These are phyloP conservation scores for Epirrhoe alternata DNA, from an alignment of 2,888 invertebrate genomes.

Conservation along the genomic window DNA sequence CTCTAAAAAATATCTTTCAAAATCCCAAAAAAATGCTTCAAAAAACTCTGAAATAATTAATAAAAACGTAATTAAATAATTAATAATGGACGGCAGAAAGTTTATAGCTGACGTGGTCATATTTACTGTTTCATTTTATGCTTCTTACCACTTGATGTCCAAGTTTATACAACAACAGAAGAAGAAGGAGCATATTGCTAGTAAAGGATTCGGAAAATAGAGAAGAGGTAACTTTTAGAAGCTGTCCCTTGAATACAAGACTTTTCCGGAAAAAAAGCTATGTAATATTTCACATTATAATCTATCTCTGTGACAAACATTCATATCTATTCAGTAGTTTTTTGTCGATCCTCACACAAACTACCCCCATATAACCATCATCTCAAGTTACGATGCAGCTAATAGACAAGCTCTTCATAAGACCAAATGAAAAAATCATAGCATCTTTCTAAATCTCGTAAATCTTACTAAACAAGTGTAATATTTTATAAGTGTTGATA, in stretches of 20 bases:
- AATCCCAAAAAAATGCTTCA: constrained; percentile 20
- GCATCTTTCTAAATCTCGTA: no score
- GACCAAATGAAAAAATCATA: no score
- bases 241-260: neutral
- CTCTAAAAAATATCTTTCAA: constrained; percentile 10
- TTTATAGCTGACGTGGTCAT: constrained; percentile 55
- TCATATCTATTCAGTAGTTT: no score
- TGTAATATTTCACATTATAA: no score
- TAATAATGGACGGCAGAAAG: constrained; percentile 51
- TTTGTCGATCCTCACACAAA: no score
- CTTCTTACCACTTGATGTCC: constrained; percentile 61
- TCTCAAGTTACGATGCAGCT: no score
- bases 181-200: constrained; percentile 35
- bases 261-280: neutral
- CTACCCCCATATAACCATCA: no score
- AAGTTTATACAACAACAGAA: constrained; percentile 55
- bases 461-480: no score
- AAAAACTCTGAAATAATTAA: constrained; percentile 1
- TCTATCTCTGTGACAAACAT: no score
- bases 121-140: constrained; percentile 59
- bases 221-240: constrained; percentile 2
- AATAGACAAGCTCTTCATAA: no score
- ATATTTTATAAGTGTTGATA: no score
- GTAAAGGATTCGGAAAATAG: constrained; percentile 21
- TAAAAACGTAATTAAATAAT: constrained; percentile 3